phyloP scores from a whole-genome alignment of 2,888 invertebrate species.

The Tetanocera ferruginea region DNA sequence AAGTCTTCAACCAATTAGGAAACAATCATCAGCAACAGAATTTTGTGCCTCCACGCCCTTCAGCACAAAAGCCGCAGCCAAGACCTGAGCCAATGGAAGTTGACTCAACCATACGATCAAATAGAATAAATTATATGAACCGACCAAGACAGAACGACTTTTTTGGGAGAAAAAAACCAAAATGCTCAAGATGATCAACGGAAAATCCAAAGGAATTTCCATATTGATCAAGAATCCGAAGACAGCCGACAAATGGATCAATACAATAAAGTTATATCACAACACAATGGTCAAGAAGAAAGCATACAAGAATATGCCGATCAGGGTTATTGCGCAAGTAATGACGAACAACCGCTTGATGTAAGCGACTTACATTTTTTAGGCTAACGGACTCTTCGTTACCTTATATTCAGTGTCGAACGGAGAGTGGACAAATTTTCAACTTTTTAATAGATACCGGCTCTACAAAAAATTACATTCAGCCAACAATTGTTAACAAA shows the following conservation, averaged over 20 bases:
- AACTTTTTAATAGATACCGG: constrained; percentile 27
- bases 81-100: too few relatives aligned
- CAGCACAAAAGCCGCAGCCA: constrained; percentile 16
- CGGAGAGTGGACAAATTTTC: not conserved
- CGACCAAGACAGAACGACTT: constrained; percentile 6
- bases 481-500: not conserved
- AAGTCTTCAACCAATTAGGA: too few relatives aligned
- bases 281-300: too few relatives aligned
- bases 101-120: not conserved
- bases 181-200: not conserved
- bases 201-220: not conserved
- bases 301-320: not conserved
- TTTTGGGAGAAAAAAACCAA: not conserved
- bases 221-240: too few relatives aligned
- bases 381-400: not conserved
- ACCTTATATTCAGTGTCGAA: not conserved
- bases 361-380: not conserved
- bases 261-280: too few relatives aligned
- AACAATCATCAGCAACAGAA: too few relatives aligned
- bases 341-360: too few relatives aligned
- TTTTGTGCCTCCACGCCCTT: not conserved
- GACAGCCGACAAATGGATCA: too few relatives aligned
- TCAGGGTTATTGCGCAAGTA: too few relatives aligned
- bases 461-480: too few relatives aligned
- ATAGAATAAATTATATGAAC: constrained; percentile 34